Conservation (phyloP, 2,113 vertebrate genomes). For the Grammomys surdaster region DNA sequence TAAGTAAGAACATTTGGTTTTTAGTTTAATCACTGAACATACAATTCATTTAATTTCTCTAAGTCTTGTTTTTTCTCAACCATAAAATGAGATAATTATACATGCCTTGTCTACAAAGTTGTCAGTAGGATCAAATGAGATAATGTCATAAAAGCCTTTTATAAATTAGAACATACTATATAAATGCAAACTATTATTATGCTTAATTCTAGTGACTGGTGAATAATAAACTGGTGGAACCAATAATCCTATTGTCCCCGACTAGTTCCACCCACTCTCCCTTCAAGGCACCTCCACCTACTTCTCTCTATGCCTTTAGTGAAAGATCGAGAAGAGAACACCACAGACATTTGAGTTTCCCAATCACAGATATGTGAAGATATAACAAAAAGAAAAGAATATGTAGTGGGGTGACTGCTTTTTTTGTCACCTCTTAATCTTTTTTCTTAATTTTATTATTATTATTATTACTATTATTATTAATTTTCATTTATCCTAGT, state of each 20-base stretch:
- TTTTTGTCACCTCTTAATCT: not conserved
- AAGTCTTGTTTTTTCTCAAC: slow-evolving; percentile 71
- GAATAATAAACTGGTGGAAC: slow-evolving; percentile 74
- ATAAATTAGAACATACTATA: slow-evolving; percentile 75
- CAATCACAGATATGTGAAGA: slow-evolving; percentile 27
- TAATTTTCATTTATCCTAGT: not conserved
- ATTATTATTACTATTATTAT: not conserved
- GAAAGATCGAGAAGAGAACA: slow-evolving; percentile 47
- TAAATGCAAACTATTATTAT: slow-evolving; percentile 79
- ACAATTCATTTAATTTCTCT: slow-evolving; percentile 50
- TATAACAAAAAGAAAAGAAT: not conserved
- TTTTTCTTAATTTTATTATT: not conserved
- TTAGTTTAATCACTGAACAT: slow-evolving; percentile 40
- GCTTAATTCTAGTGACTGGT: slow-evolving; percentile 74
- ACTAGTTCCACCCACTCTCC: slow-evolving; percentile 71
- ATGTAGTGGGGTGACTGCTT: not conserved
- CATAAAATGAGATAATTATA: slow-evolving; percentile 78
- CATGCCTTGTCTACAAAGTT: slow-evolving; percentile 69
- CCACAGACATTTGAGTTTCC: slow-evolving; percentile 57
- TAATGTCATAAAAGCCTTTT: slow-evolving; percentile 76
- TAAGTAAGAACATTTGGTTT: not conserved
- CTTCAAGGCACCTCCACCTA: slow-evolving; percentile 66
- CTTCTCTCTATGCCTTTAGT: slow-evolving; percentile 48
- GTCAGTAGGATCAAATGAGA: slow-evolving; percentile 80
- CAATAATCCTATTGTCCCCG: slow-evolving; percentile 71